phyloP scores from a whole-genome alignment of 2,888 invertebrate species.

The Dioctria rufipes region DNA sequence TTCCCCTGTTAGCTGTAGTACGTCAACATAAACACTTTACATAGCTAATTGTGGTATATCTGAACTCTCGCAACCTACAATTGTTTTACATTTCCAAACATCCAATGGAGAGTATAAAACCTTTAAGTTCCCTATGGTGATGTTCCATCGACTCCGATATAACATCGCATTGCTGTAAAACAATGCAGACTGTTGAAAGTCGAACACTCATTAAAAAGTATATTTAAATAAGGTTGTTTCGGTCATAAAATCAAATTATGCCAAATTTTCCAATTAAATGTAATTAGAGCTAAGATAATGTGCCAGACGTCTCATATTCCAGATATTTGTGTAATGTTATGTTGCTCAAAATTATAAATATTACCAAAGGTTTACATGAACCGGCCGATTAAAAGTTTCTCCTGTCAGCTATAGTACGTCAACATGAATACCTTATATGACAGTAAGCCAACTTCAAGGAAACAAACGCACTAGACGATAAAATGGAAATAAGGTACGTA shows the following conservation, averaged over 20 bases:
- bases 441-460: too few relatives aligned
- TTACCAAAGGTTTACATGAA: too few relatives aligned
- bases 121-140: constrained; percentile 72
- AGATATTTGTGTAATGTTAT: too few relatives aligned
- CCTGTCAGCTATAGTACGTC: too few relatives aligned
- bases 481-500: too few relatives aligned
- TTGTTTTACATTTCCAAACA: constrained; percentile 73
- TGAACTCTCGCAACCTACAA: constrained; percentile 71
- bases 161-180: constrained; percentile 72
- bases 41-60: constrained; percentile 69
- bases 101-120: constrained; percentile 71
- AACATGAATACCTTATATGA: too few relatives aligned
- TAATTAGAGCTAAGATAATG: constrained; percentile 28
- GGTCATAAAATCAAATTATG: not conserved
- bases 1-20: too few relatives aligned
- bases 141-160: constrained; percentile 73
- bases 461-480: too few relatives aligned
- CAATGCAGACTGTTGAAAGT: constrained; percentile 72
- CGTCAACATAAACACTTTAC: too few relatives aligned
- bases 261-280: constrained; percentile 41
- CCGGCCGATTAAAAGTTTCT: too few relatives aligned
- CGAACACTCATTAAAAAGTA: constrained; percentile 70
- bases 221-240: constrained; percentile 53
- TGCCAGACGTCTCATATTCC: constrained; percentile 21
- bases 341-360: too few relatives aligned